These are phyloP conservation scores for Hydropsyche betteni DNA, from an alignment of 2,888 invertebrate species.

Conservation along the genomic window DNA sequence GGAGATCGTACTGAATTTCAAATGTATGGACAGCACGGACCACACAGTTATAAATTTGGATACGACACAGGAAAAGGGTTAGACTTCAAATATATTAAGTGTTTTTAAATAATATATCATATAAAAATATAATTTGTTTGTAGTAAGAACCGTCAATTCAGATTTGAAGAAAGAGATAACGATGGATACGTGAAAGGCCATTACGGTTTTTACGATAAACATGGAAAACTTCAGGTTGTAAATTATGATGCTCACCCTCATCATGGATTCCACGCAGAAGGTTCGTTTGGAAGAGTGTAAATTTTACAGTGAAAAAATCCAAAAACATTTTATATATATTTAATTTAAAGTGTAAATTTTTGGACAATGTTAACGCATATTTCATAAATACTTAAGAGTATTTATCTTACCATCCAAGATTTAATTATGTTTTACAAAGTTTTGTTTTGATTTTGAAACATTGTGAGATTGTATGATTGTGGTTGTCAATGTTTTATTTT, in stretches of 20 bases:
- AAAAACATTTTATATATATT: conserved; percentile 6
- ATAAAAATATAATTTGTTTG: conserved; percentile 34
- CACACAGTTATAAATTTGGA: conserved; percentile 84
- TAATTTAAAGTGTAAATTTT: too few relatives aligned
- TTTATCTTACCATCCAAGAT: not conserved
- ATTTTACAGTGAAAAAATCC: not conserved
- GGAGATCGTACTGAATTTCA: conserved; percentile 77
- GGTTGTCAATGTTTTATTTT: too few relatives aligned
- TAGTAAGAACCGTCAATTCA: conserved; percentile 83
- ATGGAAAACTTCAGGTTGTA: conserved; percentile 78
- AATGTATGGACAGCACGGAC: conserved; percentile 83
- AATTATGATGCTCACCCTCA: conserved; percentile 79
- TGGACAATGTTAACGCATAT: not conserved
- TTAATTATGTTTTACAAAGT: too few relatives aligned
- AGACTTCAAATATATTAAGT: conserved; percentile 53
- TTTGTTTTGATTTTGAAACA: too few relatives aligned
- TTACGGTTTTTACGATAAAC: conserved; percentile 81
- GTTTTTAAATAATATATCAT: conserved; percentile 4
- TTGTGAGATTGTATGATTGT: too few relatives aligned
- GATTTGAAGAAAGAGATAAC: conserved; percentile 80
- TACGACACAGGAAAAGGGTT: conserved; percentile 87
- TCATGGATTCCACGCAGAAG: conserved; percentile 73
- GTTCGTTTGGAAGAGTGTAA: conserved; percentile 52
- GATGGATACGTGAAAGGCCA: conserved; percentile 81
- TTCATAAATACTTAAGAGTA: not conserved